A percentile compares a stretch with the other conserved stretches of the same genome.
Evolutionary conservation across 2,113 vertebrate genomes (phyloP).

Genomic region (Anolis carolinensis): DNA sequence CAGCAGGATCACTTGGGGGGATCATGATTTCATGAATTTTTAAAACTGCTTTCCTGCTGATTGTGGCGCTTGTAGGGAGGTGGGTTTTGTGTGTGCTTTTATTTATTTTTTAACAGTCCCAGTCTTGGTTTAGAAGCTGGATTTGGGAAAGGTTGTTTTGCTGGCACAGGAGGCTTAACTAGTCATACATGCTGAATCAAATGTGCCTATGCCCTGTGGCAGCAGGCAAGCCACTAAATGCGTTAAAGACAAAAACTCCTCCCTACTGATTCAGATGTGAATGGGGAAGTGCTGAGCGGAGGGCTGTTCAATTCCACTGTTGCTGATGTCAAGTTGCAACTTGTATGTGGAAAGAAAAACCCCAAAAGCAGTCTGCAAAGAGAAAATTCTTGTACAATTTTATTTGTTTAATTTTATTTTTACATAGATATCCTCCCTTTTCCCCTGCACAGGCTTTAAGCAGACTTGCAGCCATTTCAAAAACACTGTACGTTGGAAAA

Average conservation of each 20-base stretch:
- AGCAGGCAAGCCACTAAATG: neutral
- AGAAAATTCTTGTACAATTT: too few species aligned
- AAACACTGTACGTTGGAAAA: too few species aligned
- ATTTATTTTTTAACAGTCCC: neutral
- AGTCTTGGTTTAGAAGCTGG: neutral
- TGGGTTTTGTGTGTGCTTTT: neutral
- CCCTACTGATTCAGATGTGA: neutral
- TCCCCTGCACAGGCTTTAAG: too few species aligned
- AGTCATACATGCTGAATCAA: neutral
- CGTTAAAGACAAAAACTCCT: neutral
- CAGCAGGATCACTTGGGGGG: slow-evolving; percentile 14
- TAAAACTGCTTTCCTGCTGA: slow-evolving; percentile 23
- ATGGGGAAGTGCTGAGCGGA: neutral
- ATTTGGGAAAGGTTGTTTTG: slow-evolving; percentile 7
- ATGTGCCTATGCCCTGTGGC: neutral
- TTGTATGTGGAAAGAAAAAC: neutral
- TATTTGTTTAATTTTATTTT: too few species aligned
- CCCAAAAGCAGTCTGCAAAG: too few species aligned
- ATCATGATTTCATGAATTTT: slow-evolving; percentile 36
- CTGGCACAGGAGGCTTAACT: slow-evolving; percentile 12
- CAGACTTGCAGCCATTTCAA: too few species aligned
- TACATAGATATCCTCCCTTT: too few species aligned
- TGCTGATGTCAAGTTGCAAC: neutral
- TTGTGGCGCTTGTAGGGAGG: slow-evolving; percentile 8
- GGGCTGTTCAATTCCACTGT: neutral